A percentile compares a stretch with the other conserved stretches of the same genome.
phyloP scores from a whole-genome alignment of 2,797 vertebrate species.

The Acridotheres tristis region DNA sequence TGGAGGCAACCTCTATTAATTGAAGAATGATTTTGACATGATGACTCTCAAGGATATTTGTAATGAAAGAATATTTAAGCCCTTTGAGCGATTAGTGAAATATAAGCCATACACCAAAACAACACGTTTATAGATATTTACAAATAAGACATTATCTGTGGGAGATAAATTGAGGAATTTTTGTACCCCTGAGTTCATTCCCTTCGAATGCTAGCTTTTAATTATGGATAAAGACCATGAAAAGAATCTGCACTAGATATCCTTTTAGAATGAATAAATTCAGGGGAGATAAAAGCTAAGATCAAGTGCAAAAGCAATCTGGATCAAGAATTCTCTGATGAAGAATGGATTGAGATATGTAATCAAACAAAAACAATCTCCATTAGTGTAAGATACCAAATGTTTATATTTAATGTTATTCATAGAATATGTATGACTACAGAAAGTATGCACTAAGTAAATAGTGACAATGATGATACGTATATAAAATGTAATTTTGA shows the following conservation, averaged over 20 bases:
- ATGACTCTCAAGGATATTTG: conserved; percentile 64
- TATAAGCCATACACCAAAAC: conserved; percentile 20
- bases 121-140: conserved; percentile 55
- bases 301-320: conserved; percentile 45
- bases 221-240: conserved; percentile 57
- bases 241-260: conserved; percentile 47
- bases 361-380: conserved; percentile 63
- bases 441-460: conserved; percentile 26
- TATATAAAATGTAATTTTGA: conserved; percentile 21
- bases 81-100: conserved; percentile 41
- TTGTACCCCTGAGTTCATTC: conserved; percentile 54
- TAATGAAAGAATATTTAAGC: conserved; percentile 53
- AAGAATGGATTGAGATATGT: conserved; percentile 59
- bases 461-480: conserved; percentile 23
- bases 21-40: conserved; percentile 60
- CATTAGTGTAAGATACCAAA: conserved; percentile 59
- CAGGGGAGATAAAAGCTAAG: conserved; percentile 50
- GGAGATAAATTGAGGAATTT: conserved; percentile 52
- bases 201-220: conserved; percentile 43
- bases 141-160: conserved; percentile 63
- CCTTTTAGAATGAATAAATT: conserved; percentile 54
- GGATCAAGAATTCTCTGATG: conserved; percentile 61
- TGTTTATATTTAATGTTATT: conserved; percentile 59
- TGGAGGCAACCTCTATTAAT: conserved; percentile 63
- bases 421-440: conserved; percentile 60